phyloP scores from a whole-genome alignment of 2,113 vertebrate genomes.

The Ciconia maguari region DNA sequence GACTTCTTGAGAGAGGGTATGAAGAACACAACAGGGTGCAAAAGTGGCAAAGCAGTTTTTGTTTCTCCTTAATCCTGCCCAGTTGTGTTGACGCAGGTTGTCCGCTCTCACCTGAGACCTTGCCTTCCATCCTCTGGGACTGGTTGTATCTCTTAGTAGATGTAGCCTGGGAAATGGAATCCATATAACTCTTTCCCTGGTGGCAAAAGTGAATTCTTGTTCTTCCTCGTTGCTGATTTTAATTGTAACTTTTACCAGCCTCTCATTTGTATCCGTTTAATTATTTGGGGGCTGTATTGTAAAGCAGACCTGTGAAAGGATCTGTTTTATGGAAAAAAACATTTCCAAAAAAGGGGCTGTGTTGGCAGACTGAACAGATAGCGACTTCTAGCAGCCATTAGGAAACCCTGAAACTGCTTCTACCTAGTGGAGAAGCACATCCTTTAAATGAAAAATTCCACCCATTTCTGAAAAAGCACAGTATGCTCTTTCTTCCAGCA shows the following conservation, averaged over 20 bases:
- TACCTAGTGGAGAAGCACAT: not conserved
- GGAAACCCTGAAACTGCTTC: not conserved
- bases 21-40: not conserved
- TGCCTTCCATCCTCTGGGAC: not conserved
- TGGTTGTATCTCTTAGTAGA: not conserved
- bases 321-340: not conserved
- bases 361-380: not conserved
- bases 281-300: not conserved
- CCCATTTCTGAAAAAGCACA: not conserved
- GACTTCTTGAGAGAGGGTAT: not conserved
- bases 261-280: not conserved
- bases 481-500: not conserved
- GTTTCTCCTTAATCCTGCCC: not conserved
- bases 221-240: not conserved
- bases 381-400: not conserved
- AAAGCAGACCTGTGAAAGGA: not conserved
- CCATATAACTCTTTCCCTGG: not conserved
- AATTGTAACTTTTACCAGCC: not conserved
- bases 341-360: not conserved
- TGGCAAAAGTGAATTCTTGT: not conserved
- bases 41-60: not conserved
- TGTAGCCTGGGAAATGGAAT: not conserved
- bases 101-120: not conserved
- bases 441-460: not conserved
- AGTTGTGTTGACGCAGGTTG: not conserved